Base-by-base conservation (phyloP, 2,797 vertebrate genomes). In the Botia almorhae region DNA sequence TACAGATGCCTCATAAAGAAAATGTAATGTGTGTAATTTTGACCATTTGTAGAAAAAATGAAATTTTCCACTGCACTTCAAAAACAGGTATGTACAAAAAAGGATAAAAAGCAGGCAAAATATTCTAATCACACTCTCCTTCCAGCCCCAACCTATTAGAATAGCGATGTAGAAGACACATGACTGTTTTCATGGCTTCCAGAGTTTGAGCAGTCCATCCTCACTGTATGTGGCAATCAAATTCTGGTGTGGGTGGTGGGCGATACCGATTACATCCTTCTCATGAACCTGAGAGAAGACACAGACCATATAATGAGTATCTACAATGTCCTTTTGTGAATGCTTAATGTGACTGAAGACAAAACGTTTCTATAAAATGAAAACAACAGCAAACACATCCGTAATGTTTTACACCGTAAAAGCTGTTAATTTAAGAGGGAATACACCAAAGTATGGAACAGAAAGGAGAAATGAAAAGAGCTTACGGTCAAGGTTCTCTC, bases 181-280 rank as follows among this genome's bases (percentile, higher is more conserved):
- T n/a, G 50, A 26, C 50, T 65, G 26, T 17, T 8, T 23, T 91
- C 91, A 98, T 2, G 97, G 97, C 85, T 99, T 99, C 97, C 97
- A 99, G 65, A 99, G 96, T 85, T 98, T 99, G 78, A 99, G 94
- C 39, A 99, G 95, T 0, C 98, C 98, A 0, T 99, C 98, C 89
- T 99, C 98, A 21, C 97, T 97, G 91, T 99, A 99, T 11, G 98
- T 99, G 70, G 87, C 89, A 83, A 99, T 99, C 73, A 99, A 88
- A 90, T 99, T 99, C 95, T 99, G 97, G 86, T 99, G 98, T 2
- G 98, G 98, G 83, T 99, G 98, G 89, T 99, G 98, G 78, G 96
- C 96, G 10, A 99, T 99, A 72, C 98, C 98, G 64, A 99, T 99
- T 69, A 99, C 98, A 72, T 99, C 98, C 87, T 99, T 99, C 88